These are phyloP conservation scores for Brachionus koreanus DNA, from an alignment of 1,140 invertebrate genomes.

Conservation along the genomic window DNA sequence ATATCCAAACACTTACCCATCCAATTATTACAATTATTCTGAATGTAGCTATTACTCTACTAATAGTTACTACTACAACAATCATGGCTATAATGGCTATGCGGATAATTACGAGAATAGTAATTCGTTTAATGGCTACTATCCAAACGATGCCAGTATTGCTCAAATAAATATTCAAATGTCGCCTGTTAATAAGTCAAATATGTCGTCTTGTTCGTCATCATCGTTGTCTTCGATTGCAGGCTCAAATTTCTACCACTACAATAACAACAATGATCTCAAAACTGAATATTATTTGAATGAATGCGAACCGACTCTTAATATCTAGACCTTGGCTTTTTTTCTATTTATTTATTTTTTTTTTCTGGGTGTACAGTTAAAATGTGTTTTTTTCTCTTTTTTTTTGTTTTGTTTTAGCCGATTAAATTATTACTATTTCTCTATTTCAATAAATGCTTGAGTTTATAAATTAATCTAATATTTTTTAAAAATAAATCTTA, in stretches of 20 bases:
- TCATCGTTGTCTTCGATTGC: not conserved
- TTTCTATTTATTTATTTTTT: not conserved
- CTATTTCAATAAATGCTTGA: not conserved
- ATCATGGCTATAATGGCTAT: not conserved
- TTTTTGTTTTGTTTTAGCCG: not conserved
- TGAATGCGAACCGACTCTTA: not conserved
- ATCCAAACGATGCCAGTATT: not conserved
- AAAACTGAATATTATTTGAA: not conserved
- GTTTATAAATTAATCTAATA: not conserved
- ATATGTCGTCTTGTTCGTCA: not conserved
- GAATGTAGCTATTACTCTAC: slow-evolving; percentile 1
- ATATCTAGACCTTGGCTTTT: not conserved
- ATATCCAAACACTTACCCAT: not conserved
- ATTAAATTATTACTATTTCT: not conserved
- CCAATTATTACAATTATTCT: not conserved
- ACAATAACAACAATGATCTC: not conserved
- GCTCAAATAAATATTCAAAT: slow-evolving; percentile 16
- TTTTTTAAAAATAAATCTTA: not conserved
- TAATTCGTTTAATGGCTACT: not conserved
- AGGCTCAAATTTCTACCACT: slow-evolving; percentile 4
- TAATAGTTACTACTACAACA: not conserved
- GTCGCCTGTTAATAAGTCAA: slow-evolving; percentile 24
- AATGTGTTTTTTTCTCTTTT: no score
- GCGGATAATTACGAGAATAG: not conserved
- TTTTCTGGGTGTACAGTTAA: not conserved